Conservation (phyloP, 2,113 vertebrate genomes). For the Synodontis membranacea region DNA sequence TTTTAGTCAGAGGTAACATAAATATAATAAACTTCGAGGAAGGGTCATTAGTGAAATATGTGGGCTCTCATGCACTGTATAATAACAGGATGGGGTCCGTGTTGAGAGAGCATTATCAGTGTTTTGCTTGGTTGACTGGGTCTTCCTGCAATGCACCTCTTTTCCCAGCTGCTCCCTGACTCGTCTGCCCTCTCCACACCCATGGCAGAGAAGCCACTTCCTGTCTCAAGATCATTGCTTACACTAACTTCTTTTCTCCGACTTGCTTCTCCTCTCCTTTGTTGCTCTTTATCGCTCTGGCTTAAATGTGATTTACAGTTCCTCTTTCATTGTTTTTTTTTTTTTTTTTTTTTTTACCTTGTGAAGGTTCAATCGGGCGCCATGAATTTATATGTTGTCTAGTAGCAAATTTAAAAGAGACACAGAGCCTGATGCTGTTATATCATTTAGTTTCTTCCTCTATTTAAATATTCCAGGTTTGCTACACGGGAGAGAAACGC, state of each 20-base stretch:
- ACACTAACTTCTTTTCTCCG: slow-evolving; percentile 45
- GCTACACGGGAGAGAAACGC: slow-evolving; percentile 86
- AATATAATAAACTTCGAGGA: slow-evolving; percentile 13
- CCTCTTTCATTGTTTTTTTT: neutral
- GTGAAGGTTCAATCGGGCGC: neutral
- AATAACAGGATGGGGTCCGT: slow-evolving; percentile 75
- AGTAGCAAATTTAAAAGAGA: neutral
- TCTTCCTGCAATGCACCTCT: slow-evolving; percentile 69
- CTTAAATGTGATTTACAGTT: neutral
- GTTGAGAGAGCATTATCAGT: slow-evolving; percentile 69
- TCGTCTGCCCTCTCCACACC: slow-evolving; percentile 64
- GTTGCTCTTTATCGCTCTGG: slow-evolving; percentile 26
- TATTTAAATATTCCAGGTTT: slow-evolving; percentile 75
- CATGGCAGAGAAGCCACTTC: slow-evolving; percentile 54
- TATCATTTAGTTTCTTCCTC: neutral
- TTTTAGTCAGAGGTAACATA: slow-evolving; percentile 25
- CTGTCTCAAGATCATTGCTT: slow-evolving; percentile 47
- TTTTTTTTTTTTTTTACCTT: no score
- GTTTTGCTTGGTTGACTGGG: slow-evolving; percentile 67
- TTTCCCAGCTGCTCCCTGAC: slow-evolving; percentile 73
- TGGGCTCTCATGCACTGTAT: slow-evolving; percentile 36
- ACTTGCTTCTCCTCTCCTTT: slow-evolving; percentile 17
- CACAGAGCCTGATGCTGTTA: neutral
- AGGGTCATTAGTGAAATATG: slow-evolving; percentile 44
- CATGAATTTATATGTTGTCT: neutral